phyloP scores from a whole-genome alignment of 1,140 invertebrate genomes.

The honey bee (Apis mellifera) region DNA sequence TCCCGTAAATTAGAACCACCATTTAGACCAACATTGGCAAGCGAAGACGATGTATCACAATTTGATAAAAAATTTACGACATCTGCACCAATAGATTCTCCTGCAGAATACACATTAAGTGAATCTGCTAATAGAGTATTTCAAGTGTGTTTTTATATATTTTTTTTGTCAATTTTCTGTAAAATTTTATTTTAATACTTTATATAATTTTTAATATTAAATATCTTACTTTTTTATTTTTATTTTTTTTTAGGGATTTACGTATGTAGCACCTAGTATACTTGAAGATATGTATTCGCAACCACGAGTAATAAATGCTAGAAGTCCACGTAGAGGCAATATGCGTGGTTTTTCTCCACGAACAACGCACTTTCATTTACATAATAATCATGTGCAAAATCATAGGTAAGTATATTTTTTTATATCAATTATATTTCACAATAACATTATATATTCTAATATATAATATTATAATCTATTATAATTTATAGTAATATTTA shows the following conservation, averaged over 20 bases:
- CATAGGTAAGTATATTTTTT: constrained; percentile 67
- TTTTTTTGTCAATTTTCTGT: background rate
- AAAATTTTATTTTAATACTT: background rate
- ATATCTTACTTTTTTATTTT: constrained; percentile 44
- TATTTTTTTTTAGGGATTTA: constrained; percentile 91
- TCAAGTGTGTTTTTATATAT: constrained; percentile 83
- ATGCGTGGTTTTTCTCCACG: constrained; percentile 73
- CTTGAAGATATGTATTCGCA: constrained; percentile 93
- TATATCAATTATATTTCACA: background rate
- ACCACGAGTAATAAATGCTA: constrained; percentile 85
- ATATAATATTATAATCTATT: background rate
- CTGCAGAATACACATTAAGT: constrained; percentile 96
- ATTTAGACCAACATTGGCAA: constrained; percentile 92
- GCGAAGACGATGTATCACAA: constrained; percentile 98
- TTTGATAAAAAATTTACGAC: constrained; percentile 99
- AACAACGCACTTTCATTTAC: constrained; percentile 68
- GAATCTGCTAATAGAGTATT: constrained; percentile 98
- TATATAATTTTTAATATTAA: background rate
- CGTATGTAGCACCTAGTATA: constrained; percentile 98
- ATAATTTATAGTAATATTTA: background rate
- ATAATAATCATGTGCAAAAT: constrained; percentile 70
- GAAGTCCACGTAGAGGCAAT: constrained; percentile 85
- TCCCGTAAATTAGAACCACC: constrained; percentile 93
- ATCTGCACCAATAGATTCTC: constrained; percentile 99
- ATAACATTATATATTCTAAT: background rate